Evolutionary conservation across 2,113 vertebrate genomes (phyloP), one percentile per base, ranked within the genome.

Genomic region (Galbula dea): DNA sequence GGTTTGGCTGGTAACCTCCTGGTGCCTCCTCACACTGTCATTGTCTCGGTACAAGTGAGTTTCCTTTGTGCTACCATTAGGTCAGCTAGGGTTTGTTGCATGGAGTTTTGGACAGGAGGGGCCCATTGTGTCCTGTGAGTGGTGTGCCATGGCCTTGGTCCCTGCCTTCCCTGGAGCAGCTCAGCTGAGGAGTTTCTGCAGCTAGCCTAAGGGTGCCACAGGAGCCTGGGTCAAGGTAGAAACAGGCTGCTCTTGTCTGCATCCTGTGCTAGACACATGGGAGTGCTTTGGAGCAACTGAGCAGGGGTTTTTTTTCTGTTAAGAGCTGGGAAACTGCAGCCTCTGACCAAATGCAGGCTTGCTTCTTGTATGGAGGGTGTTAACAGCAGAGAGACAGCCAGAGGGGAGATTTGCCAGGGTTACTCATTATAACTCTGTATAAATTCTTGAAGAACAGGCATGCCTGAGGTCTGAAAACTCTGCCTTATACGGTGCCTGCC

Each of bases 191-290:
- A 21, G 22, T 17, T 23, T 30, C 37, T 66, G 41, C 15, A 41
- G 63, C 58, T 59, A 0, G 0, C 24, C 26, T 2, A 12, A 51
- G 46, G 41, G 46, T 58, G 59, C 68, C 5, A 1, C 16, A 32
- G 68, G 32, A 86, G 36, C 46, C 37, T 10, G 26, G 46, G 6
- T 11, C 29, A 11, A 27, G 48, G 39, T 39, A 24, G 57, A 22
- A 90, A 45, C 3, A 11, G 12, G n/a, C 48, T 59, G 23, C 34
- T 89, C 10, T 32, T 63, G 21, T 26, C 55, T 41, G 58, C 36
- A 14, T 41, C 54, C 52, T 22, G 4, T 1, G 1, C 34, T 61
- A 12, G 77, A 49, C 59, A 23, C 9, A 0, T 3, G 10, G 41
- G 54, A 61, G 46, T 37, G 57, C 24, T 79, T 43, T 36, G 4